Evolutionary conservation across 2,888 invertebrate species (phyloP).

Genomic region (Xanthorhoe spadicearia): DNA sequence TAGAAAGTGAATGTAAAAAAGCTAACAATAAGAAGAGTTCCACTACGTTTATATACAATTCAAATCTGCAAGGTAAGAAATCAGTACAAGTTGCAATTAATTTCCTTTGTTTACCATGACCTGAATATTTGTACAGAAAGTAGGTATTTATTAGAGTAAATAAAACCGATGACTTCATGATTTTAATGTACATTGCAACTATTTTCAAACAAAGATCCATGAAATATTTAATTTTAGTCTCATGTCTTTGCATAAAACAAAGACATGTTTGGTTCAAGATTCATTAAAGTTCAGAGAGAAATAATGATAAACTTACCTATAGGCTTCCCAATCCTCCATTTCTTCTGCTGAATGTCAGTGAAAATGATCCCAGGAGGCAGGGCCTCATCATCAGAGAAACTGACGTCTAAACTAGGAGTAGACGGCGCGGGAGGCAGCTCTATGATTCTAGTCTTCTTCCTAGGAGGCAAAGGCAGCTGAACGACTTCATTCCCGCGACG

Average conservation of each 20-base stretch:
- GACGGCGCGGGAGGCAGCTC: slow-evolving; percentile 50
- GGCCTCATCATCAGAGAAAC: slow-evolving; percentile 78
- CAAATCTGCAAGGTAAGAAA: too few relatives aligned
- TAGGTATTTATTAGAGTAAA: background rate
- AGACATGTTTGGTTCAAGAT: background rate
- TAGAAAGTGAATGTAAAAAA: background rate
- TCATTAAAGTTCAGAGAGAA: slow-evolving; percentile 3
- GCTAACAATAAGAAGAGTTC: too few relatives aligned
- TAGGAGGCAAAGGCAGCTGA: slow-evolving; percentile 63
- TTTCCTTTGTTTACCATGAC: background rate
- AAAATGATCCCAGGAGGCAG: slow-evolving; percentile 89
- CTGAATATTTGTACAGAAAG: background rate
- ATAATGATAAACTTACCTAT: slow-evolving; percentile 86
- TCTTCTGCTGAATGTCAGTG: slow-evolving; percentile 90
- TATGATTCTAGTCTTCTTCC: slow-evolving; percentile 65
- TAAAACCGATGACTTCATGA: slow-evolving; percentile 21
- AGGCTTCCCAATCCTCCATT: slow-evolving; percentile 94
- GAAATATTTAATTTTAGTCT: too few relatives aligned
- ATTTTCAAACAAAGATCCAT: too few relatives aligned
- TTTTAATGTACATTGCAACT: too few relatives aligned
- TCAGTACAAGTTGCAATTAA: too few relatives aligned
- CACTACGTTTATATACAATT: too few relatives aligned
- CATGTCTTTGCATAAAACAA: too few relatives aligned
- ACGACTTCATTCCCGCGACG: slow-evolving; percentile 68
- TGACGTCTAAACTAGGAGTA: slow-evolving; percentile 65